Evolutionary conservation across 2,888 invertebrate genomes (phyloP).

Genomic region (Perizoma affinitatum): DNA sequence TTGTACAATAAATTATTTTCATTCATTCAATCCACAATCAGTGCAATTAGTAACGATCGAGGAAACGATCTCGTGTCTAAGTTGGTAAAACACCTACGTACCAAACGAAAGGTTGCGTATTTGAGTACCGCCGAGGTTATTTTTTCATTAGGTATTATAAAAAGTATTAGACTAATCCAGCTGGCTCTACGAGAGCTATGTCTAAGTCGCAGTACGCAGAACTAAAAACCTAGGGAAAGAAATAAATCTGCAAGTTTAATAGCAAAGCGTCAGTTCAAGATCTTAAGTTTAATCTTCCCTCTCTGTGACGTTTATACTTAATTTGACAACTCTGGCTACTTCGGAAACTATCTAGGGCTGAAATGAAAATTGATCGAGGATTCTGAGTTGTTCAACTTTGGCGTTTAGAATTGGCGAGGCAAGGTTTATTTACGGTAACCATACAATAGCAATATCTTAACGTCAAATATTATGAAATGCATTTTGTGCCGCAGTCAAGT

Average conservation of each 20-base stretch:
- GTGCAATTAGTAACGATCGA: too few species aligned
- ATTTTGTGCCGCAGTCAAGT: too few species aligned
- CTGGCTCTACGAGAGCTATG: neutral
- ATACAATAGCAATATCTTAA: too few species aligned
- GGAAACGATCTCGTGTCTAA: too few species aligned
- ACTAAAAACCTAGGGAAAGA: constrained; percentile 25
- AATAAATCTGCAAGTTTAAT: constrained; percentile 35
- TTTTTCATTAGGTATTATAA: too few species aligned
- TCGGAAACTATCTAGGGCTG: constrained; percentile 21
- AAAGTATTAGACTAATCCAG: neutral
- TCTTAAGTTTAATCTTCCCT: constrained; percentile 13
- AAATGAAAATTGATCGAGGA: constrained; percentile 14
- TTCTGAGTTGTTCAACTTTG: neutral
- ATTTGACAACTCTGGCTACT: constrained; percentile 29
- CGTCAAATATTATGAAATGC: too few species aligned
- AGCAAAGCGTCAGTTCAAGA: neutral
- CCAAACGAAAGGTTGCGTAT: too few species aligned
- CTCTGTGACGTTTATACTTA: constrained; percentile 26
- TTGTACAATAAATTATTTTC: too few species aligned
- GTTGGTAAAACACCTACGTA: too few species aligned
- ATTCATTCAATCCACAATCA: too few species aligned
- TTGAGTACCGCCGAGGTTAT: neutral
- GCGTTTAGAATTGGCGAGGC: neutral
- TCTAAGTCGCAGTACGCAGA: constrained; percentile 6
- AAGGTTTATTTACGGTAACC: too few species aligned